Conservation (phyloP, 2,888 invertebrate species). For the Phymatocera aterrima region DNA sequence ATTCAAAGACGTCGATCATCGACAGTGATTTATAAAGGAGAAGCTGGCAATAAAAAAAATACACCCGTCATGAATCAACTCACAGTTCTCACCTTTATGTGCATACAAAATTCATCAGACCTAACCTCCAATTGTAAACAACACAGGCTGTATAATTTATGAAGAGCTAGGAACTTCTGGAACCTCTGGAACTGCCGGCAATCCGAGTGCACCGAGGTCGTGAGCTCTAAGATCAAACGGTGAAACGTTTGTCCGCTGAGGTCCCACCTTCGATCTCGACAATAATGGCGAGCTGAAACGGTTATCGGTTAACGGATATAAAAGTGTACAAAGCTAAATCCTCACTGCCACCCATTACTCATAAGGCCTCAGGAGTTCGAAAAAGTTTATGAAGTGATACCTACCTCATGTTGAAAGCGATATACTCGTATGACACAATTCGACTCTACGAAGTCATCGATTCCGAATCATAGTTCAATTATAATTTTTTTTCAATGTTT, state of each 20-base stretch:
- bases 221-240: slow-evolving; percentile 27
- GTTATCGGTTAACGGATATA: slow-evolving; percentile 70
- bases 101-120: slow-evolving; percentile 68
- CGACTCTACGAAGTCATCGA: not conserved
- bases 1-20: slow-evolving; percentile 34
- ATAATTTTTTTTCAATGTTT: not conserved
- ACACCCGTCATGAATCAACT: slow-evolving; percentile 22
- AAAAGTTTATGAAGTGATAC: not conserved
- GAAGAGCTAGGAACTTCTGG: slow-evolving; percentile 32
- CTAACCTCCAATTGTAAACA: slow-evolving; percentile 67
- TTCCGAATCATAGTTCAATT: not conserved
- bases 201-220: slow-evolving; percentile 36
- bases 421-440: not conserved
- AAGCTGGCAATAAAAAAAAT: slow-evolving; percentile 22
- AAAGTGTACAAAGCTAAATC: slow-evolving; percentile 65
- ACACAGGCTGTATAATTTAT: slow-evolving; percentile 50
- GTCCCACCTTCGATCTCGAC: slow-evolving; percentile 71
- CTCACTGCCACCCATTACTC: slow-evolving; percentile 52
- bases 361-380: not conserved
- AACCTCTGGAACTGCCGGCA: slow-evolving; percentile 31
- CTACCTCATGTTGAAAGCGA: not conserved
- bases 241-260: slow-evolving; percentile 41
- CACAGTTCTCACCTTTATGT: slow-evolving; percentile 61
- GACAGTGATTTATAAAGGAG: slow-evolving; percentile 26
- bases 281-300: slow-evolving; percentile 73